Percentiles rank a stretch among this genome's conserved stretches.
Conservation (phyloP, 2,797 vertebrate genomes). For the Pyrocephalus nanus region DNA sequence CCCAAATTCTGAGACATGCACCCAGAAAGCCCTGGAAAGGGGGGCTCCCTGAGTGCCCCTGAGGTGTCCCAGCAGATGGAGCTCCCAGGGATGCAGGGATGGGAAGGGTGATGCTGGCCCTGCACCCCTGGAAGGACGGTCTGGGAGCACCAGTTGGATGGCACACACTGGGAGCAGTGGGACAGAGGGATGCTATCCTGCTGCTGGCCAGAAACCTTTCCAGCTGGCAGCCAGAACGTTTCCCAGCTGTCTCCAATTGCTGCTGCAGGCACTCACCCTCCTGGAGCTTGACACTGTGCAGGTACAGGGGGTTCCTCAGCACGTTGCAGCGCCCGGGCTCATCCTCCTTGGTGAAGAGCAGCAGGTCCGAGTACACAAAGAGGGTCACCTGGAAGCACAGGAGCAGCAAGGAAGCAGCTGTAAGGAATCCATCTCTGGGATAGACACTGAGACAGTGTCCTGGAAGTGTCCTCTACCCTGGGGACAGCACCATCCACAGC, state of each 20-base stretch:
- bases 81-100: not conserved
- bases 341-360: conserved; percentile 93
- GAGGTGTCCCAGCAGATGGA: not conserved
- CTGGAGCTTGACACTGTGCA: conserved; percentile 88
- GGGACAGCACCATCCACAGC: not conserved
- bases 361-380: conserved; percentile 91
- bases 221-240: not conserved
- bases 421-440: not conserved
- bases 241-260: not conserved
- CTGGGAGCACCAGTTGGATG: not conserved
- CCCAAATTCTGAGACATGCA: not conserved
- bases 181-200: not conserved
- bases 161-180: not conserved
- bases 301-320: conserved; percentile 91
- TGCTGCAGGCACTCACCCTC: conserved; percentile 80
- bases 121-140: not conserved
- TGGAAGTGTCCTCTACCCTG: not conserved
- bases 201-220: not conserved
- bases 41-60: no score
- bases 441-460: not conserved
- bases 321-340: conserved; percentile 90
- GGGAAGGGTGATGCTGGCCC: not conserved
- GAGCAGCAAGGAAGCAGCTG: not conserved
- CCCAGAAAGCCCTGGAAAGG: not conserved
- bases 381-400: conserved; percentile 85